Evolutionary conservation across 2,888 invertebrate genomes (phyloP).

Genomic region (Pristionchus arcanus): DNA sequence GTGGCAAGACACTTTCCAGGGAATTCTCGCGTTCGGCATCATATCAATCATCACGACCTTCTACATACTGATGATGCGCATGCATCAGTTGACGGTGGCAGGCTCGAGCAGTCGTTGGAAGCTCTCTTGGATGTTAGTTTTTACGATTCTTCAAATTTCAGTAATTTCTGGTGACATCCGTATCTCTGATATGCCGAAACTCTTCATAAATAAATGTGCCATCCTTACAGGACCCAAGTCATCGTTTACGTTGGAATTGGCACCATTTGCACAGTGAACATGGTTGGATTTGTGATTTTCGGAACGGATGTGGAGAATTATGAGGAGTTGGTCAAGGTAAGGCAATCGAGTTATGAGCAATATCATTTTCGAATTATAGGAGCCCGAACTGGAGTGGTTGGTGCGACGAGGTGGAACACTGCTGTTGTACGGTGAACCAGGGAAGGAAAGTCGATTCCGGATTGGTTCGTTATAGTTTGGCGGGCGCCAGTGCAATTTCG

Average conservation of each 20-base stretch:
- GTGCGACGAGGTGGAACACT: background rate
- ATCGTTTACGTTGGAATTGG: background rate
- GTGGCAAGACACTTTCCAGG: background rate
- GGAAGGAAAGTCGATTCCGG: background rate
- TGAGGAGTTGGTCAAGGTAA: background rate
- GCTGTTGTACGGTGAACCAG: background rate
- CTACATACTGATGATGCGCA: background rate
- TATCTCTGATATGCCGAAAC: too few relatives aligned
- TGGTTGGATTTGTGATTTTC: constrained; percentile 4
- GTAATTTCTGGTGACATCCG: background rate
- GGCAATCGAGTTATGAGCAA: too few relatives aligned
- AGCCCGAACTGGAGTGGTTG: background rate
- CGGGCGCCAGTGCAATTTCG: too few relatives aligned
- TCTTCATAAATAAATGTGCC: too few relatives aligned
- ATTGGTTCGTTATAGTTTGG: background rate
- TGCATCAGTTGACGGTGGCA: background rate
- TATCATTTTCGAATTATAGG: background rate
- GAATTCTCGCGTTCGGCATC: background rate
- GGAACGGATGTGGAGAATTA: background rate
- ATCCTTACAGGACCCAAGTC: background rate
- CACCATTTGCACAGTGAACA: background rate
- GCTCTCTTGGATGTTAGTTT: background rate
- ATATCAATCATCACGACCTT: background rate
- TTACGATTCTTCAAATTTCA: background rate
- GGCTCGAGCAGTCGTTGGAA: background rate